phyloP scores from a whole-genome alignment of 2,888 invertebrate species.

The Agrilus cyanescens region DNA sequence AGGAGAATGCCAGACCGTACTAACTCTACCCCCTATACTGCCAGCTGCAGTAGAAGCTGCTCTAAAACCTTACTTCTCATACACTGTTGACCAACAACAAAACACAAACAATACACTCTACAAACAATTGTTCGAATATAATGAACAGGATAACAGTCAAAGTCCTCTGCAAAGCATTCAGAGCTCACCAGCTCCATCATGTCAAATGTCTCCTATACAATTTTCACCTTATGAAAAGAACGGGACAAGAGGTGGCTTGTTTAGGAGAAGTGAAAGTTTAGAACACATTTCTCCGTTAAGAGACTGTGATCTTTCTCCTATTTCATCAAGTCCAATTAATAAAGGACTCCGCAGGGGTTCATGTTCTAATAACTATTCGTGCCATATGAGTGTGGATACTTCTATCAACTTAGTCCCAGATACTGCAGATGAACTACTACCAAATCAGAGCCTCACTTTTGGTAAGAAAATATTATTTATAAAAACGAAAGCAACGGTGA shows the following conservation, averaged over 20 bases:
- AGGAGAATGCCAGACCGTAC: conserved; percentile 55
- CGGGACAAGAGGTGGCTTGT: conserved; percentile 5
- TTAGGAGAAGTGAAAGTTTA: conserved; percentile 6
- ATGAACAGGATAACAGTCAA: conserved; percentile 10
- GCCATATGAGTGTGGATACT: conserved; percentile 43
- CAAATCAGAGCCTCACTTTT: conserved; percentile 15
- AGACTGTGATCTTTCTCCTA: conserved; percentile 19
- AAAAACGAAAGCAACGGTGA: too few relatives aligned
- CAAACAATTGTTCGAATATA: conserved; percentile 28
- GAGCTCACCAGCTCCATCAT: conserved; percentile 10
- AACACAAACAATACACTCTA: conserved; percentile 23
- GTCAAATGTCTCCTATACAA: conserved; percentile 22
- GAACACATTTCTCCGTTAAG: conserved; percentile 14
- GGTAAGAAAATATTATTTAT: conserved; percentile 13
- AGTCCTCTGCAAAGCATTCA: background rate
- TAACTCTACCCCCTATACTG: conserved; percentile 50
- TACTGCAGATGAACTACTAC: conserved; percentile 18
- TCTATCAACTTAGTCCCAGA: conserved; percentile 37
- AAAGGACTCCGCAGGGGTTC: conserved; percentile 25
- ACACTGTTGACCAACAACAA: conserved; percentile 33
- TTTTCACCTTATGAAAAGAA: conserved; percentile 20
- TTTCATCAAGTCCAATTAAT: conserved; percentile 9
- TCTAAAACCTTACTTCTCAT: conserved; percentile 50
- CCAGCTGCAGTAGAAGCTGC: conserved; percentile 50
- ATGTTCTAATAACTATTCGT: conserved; percentile 42